Base-by-base conservation (phyloP, 2,797 vertebrate species). In the Poliocrania exsul region DNA sequence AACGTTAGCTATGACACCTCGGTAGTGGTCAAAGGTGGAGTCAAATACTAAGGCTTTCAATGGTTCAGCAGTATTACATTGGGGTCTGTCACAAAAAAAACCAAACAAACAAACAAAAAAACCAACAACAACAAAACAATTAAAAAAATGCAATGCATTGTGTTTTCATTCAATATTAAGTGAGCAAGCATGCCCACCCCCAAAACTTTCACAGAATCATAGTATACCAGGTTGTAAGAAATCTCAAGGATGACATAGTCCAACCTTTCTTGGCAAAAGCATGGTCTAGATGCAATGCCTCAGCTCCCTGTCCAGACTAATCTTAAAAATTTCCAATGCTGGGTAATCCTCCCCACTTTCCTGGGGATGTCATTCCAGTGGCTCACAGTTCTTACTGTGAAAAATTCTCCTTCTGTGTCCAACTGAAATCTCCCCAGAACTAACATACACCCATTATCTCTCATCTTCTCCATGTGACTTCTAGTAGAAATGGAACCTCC, bases 1-100 rank as follows among this genome's bases (percentile, higher is more conserved):
- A 19, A 99, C 96, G 93, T 98, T 99, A 78, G 99, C 98, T 95
- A 99, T 90, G 33, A 99, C 99, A 13, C 99, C 99, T 97, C 99
- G 98, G 71, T 99, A 99, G 89, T 98, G 99, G 96, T 99, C 99
- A 82, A 99, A 99, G 35, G 97, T 99, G 26, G 99, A 99, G 95
- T 99, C 99, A 93, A 99, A 99, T 46, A 99, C 99, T 54, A 99
- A 98, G 31, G 99, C 99, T 97, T 98, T 99, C 89, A 99, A 93
- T 0, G 99, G 98, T n/a, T 98, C 98, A 26, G 97, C 83, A 15
- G 81, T 61, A 29, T 91, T 97, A 19, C 97, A 98, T 2, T 69
- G 90, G 10, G 99, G 99, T 65, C 99, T 99, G 95, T 74, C 86
- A 93, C 50, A 80, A 92, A 88, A 69, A 56, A 13, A 20, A n/a